Base-by-base conservation (phyloP, 2,888 invertebrate species). In the Agonopterix alstromeriana region DNA sequence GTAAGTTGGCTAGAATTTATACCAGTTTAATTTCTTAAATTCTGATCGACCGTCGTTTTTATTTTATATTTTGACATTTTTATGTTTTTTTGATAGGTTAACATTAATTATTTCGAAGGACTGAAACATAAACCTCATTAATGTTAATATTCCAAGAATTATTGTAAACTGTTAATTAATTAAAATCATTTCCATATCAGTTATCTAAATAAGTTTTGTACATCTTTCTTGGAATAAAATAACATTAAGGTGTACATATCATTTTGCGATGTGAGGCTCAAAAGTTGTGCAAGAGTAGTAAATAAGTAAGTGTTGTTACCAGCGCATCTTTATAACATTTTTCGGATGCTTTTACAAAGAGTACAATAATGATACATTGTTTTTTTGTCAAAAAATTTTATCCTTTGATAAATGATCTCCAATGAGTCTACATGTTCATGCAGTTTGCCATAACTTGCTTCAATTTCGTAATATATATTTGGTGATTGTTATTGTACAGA, bases 361-460 rank as follows among this genome's bases (percentile, higher is more conserved):
- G 82, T 85, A 85, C 84, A 83, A 87, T 83, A 80, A 77, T 73
- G 70, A 70, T 69, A 69, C 58, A 67, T 66, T 64, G 70, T 81
- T 71, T 78, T n/a, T 77, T 76, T 70, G 73, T 78, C 67, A 69
- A 66, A 67, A 70, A 78, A 73, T 74, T 79, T 79, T 79, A 82
- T 81, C 27, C 27, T 27, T 27, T 77, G 73, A 81, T 77, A 77
- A 42, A 66, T 82, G 85, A 83, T 83, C 85, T 82, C 83, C 57
- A 56, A 56, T 54, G 72, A 76, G 74, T 74, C 67, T 76, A 68
- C 69, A 62, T 58, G 66, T 74, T 71, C 71, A 74, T 77, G 73
- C 65, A 65, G 62, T 70, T 73, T 70, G 73, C 73, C 73, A 65
- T 62, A 64, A 67, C 55, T 55, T 66, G 67, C 58, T 67, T 67